These are phyloP conservation scores for Pteruthius melanotis DNA, from an alignment of 2,113 vertebrate species.

Conservation along the genomic window DNA sequence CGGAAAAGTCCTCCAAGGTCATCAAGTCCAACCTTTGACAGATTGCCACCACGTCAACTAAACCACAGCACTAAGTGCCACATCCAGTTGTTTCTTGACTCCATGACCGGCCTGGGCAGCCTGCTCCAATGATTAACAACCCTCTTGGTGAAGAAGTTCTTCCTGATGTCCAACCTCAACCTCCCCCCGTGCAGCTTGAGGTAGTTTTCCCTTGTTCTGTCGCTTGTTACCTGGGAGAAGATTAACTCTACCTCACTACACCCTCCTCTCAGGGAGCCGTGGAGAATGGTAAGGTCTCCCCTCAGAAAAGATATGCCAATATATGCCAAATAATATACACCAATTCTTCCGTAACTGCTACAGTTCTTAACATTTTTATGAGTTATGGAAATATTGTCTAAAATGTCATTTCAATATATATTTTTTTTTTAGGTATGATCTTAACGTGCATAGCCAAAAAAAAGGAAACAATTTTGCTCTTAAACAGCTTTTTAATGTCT, in stretches of 20 bases:
- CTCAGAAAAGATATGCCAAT: not conserved
- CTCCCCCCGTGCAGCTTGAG: not conserved
- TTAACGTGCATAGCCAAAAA: not conserved
- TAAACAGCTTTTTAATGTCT: not conserved
- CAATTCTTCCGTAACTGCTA: not conserved
- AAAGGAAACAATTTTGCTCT: not conserved
- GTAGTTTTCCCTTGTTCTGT: not conserved
- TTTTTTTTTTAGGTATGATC: not conserved
- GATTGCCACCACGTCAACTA: not conserved
- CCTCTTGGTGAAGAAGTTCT: too few species aligned
- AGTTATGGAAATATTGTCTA: not conserved
- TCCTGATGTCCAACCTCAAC: not conserved
- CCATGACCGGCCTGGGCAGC: not conserved
- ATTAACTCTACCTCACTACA: too few species aligned
- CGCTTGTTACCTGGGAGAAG: rapidly evolving
- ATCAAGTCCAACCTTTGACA: not conserved
- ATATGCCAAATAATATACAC: not conserved
- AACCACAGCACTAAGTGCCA: not conserved
- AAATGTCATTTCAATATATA: not conserved
- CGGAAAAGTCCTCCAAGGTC: not conserved
- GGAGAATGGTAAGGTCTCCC: not conserved
- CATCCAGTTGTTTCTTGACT: not conserved
- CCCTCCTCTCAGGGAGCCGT: not conserved
- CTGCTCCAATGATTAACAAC: not conserved
- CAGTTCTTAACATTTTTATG: not conserved